Conservation (phyloP, 2,797 vertebrate species). For the Coluber constrictor region DNA sequence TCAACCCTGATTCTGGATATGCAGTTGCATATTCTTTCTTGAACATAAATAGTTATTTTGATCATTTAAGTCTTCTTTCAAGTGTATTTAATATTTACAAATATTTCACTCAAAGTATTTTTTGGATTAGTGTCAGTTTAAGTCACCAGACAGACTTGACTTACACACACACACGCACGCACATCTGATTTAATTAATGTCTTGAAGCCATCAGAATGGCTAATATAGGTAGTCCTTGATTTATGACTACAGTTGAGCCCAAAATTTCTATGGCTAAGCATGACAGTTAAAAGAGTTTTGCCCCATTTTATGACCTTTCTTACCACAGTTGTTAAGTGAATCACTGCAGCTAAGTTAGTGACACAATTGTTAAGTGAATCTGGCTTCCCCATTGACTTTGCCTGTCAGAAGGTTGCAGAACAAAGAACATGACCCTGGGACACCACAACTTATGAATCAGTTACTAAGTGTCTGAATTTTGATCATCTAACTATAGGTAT, state of each 20-base stretch:
- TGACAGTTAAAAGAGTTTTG: background rate
- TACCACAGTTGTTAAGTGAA: background rate
- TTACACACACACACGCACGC: background rate
- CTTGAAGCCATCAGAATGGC: background rate
- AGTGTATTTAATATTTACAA: constrained; percentile 10
- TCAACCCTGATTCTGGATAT: background rate
- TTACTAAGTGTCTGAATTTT: background rate
- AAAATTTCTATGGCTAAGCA: background rate
- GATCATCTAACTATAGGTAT: background rate
- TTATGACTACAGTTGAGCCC: background rate
- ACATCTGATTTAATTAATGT: constrained; percentile 16
- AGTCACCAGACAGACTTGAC: background rate
- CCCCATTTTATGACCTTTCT: background rate
- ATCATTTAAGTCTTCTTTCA: background rate
- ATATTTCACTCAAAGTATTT: constrained; percentile 12
- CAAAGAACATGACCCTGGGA: background rate
- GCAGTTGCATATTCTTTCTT: background rate
- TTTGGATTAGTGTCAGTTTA: background rate
- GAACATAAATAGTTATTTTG: constrained; percentile 22
- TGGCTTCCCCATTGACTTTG: background rate
- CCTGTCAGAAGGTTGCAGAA: background rate
- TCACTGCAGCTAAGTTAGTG: background rate
- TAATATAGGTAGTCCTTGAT: constrained; percentile 12
- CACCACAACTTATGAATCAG: background rate
- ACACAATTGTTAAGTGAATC: background rate